A percentile compares a stretch with the other conserved stretches of the same genome.
Conservation (phyloP, 2,797 vertebrate genomes). For the Lagorchestes hirsutus region DNA sequence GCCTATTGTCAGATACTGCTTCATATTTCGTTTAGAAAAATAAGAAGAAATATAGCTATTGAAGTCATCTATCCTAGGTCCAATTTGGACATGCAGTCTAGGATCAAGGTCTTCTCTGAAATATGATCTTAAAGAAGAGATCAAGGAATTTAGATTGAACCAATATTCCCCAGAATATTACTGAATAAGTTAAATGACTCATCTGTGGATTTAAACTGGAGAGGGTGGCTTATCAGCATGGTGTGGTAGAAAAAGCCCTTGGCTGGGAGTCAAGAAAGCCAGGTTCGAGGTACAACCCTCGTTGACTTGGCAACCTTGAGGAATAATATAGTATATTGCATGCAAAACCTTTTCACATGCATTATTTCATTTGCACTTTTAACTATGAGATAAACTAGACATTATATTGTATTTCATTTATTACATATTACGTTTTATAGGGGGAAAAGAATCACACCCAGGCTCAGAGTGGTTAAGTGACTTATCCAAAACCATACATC, state of each 20-base stretch:
- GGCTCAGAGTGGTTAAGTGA: background rate
- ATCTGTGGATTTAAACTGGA: background rate
- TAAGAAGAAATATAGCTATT: conserved; percentile 42
- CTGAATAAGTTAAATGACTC: conserved; percentile 7
- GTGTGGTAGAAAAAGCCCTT: background rate
- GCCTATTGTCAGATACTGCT: conserved; percentile 5
- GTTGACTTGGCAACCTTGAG: conserved; percentile 1
- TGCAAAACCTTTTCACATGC: background rate
- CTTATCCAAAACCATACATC: background rate
- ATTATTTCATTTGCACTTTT: background rate
- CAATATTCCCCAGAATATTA: background rate
- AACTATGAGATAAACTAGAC: background rate
- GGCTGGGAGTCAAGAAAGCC: background rate
- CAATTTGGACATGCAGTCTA: conserved; percentile 27
- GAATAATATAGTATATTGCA: background rate
- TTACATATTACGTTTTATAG: conserved; percentile 6
- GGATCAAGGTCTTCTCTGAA: background rate
- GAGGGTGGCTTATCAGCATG: background rate
- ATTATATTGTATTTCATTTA: background rate
- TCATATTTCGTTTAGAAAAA: conserved; percentile 40
- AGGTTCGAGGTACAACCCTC: background rate
- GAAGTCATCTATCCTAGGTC: conserved; percentile 55
- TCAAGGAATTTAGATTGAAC: background rate
- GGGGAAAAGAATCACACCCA: conserved; percentile 22
- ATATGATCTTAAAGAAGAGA: background rate